These are phyloP conservation scores for Cavia porcellus DNA, from an alignment of 2,113 vertebrate species.

Conservation along the genomic window DNA sequence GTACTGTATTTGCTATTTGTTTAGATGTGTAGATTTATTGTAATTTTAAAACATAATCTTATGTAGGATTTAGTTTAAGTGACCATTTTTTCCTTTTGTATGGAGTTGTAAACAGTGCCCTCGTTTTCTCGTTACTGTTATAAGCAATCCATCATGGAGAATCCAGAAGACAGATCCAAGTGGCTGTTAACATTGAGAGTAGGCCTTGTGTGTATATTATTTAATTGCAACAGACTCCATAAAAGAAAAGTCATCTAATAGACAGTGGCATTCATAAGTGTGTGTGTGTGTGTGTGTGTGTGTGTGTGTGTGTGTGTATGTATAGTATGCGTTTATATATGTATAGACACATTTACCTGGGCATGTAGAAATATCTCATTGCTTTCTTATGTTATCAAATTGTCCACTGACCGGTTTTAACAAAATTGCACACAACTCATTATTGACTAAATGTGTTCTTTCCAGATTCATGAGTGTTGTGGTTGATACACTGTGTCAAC, in stretches of 20 bases:
- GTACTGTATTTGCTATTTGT: background rate
- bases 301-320: no score
- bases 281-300: background rate
- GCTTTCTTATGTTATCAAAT: background rate
- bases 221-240: background rate
- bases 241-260: background rate
- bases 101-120: background rate
- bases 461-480: background rate
- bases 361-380: background rate
- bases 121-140: fast-evolving
- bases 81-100: background rate
- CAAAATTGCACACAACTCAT: background rate
- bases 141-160: background rate
- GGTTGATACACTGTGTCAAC: no score
- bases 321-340: no score
- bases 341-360: background rate
- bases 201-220: background rate
- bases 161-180: background rate
- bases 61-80: background rate
- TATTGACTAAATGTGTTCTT: background rate
- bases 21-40: background rate
- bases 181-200: background rate
- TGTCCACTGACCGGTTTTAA: background rate
- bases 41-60: background rate
- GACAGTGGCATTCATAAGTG: background rate